Percentiles rank a stretch among this genome's conserved stretches.
Evolutionary conservation across 2,888 invertebrate genomes (phyloP).

Genomic region (Pristionchus exspectatus): DNA sequence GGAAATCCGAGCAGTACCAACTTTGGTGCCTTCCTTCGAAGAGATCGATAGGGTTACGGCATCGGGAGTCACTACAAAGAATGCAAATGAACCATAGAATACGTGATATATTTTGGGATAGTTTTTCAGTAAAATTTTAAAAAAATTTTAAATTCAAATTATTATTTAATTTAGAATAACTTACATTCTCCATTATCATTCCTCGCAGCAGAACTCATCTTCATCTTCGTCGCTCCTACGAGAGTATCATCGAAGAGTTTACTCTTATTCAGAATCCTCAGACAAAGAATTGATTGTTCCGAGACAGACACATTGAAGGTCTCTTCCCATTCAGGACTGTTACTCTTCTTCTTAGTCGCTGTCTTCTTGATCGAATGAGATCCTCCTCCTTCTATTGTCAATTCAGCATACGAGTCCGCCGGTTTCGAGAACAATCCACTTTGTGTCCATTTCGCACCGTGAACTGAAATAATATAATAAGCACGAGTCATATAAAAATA

Average conservation of each 20-base stretch:
- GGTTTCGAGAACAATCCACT: conserved; percentile 69
- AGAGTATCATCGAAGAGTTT: conserved; percentile 77
- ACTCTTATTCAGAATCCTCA: conserved; percentile 73
- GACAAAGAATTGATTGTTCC: conserved; percentile 69
- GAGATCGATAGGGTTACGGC: conserved; percentile 61
- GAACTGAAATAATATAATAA: conserved; percentile 65
- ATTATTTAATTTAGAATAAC: conserved; percentile 31
- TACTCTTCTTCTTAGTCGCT: conserved; percentile 75
- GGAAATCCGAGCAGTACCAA: conserved; percentile 69
- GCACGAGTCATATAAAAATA: neutral
- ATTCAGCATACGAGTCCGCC: conserved; percentile 76
- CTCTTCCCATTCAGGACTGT: conserved; percentile 77
- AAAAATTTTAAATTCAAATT: too few relatives aligned
- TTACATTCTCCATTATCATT: conserved; percentile 77
- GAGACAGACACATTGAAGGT: conserved; percentile 66
- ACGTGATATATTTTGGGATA: too few relatives aligned
- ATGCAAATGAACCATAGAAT: neutral
- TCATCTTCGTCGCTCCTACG: conserved; percentile 72
- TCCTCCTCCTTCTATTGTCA: conserved; percentile 69
- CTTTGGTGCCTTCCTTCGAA: conserved; percentile 67
- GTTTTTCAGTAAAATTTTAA: too few relatives aligned
- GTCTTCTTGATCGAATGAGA: conserved; percentile 69
- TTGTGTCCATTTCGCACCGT: conserved; percentile 68
- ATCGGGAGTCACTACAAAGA: conserved; percentile 67
- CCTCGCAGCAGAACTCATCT: conserved; percentile 71